phyloP scores from a whole-genome alignment of 2,888 invertebrate species.

The Xestoiulus laeticollis region DNA sequence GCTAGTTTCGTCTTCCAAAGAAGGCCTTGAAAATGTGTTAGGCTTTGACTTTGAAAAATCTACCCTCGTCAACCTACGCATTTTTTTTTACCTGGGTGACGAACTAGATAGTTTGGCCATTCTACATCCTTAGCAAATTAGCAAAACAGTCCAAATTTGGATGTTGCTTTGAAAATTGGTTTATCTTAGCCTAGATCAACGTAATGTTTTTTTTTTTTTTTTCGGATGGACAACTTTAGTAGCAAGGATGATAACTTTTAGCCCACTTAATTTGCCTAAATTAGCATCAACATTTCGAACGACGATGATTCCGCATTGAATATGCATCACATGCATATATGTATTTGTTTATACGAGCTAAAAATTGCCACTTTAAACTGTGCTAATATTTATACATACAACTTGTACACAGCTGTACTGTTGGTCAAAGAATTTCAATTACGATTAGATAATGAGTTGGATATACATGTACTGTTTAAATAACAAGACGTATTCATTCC shows the following conservation, averaged over 20 bases:
- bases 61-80: background rate
- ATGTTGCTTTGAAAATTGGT: background rate
- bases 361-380: background rate
- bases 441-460: too few species aligned
- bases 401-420: too few species aligned
- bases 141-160: conserved; percentile 25
- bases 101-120: background rate
- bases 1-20: background rate
- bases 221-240: background rate
- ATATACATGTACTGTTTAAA: too few species aligned
- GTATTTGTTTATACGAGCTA: background rate
- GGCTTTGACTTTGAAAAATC: conserved; percentile 34
- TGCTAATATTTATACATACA: background rate
- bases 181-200: background rate
- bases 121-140: background rate
- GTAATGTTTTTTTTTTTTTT: background rate
- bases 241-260: background rate
- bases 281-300: background rate
- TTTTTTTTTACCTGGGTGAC: background rate
- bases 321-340: too few species aligned
- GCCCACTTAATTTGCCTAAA: background rate
- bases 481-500: too few species aligned
- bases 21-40: background rate
- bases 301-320: background rate
- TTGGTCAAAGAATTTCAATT: too few species aligned